A percentile compares a stretch with the other conserved stretches of the same genome.
These are phyloP conservation scores for Caenorhabditis sp. DNA, from an alignment of 2,888 invertebrate species.

Conservation along the genomic window DNA sequence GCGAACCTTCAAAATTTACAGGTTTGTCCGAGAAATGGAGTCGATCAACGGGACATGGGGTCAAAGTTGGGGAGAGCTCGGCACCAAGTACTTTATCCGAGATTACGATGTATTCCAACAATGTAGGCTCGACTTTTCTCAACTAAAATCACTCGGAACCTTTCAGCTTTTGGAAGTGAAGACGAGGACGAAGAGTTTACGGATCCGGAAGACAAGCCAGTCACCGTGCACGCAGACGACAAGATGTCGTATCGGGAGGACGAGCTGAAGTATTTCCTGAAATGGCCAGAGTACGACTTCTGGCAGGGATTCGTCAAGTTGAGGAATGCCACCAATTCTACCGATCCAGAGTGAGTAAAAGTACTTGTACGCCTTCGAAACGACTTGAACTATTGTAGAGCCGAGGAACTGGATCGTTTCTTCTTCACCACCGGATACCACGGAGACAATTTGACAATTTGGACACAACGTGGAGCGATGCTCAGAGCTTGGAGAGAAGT, in stretches of 20 bases:
- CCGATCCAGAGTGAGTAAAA: constrained; percentile 56
- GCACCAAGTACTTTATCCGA: constrained; percentile 74
- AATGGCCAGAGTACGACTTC: constrained; percentile 77
- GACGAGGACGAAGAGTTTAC: constrained; percentile 59
- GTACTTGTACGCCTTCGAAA: too few species aligned
- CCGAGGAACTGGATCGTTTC: constrained; percentile 72
- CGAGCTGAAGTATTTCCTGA: constrained; percentile 73
- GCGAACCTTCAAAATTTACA: too few species aligned
- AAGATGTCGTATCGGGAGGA: constrained; percentile 66
- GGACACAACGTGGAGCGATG: constrained; percentile 73
- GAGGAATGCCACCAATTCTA: constrained; percentile 68
- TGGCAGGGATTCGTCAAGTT: constrained; percentile 76
- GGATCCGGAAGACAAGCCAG: constrained; percentile 60
- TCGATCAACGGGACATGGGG: constrained; percentile 71
- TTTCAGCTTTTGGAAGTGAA: constrained; percentile 55
- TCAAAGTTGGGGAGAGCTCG: constrained; percentile 72
- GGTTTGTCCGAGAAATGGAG: constrained; percentile 76
- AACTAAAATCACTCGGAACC: background rate
- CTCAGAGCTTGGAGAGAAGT: constrained; percentile 71
- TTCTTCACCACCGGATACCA: constrained; percentile 78
- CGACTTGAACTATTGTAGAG: constrained; percentile 22
- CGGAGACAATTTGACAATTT: constrained; percentile 71
- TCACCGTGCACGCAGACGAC: constrained; percentile 45
- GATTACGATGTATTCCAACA: constrained; percentile 75
- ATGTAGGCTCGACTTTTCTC: constrained; percentile 40